Evolutionary conservation across 2,797 vertebrate species (phyloP).

Genomic region (Typhlichthys subterraneus): DNA sequence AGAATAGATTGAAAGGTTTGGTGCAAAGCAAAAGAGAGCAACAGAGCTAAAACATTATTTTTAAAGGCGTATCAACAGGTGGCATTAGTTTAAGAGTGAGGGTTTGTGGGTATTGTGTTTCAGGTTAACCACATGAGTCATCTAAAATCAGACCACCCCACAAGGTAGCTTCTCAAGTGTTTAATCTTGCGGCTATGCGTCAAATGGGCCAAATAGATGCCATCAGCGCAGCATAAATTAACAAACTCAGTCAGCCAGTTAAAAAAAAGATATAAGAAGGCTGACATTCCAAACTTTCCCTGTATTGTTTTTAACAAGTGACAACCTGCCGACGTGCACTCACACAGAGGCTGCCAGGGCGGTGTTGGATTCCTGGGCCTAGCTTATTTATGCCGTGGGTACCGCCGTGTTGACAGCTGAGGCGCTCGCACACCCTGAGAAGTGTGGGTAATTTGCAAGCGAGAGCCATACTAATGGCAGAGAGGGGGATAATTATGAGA

Average conservation of each 20-base stretch:
- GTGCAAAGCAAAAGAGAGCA: slow-evolving; percentile 32
- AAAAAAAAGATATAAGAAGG: slow-evolving; percentile 37
- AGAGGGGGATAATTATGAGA: slow-evolving; percentile 47
- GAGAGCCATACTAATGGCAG: slow-evolving; percentile 40
- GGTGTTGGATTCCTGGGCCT: slow-evolving; percentile 60
- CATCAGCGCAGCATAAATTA: slow-evolving; percentile 64
- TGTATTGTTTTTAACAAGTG: slow-evolving; percentile 72
- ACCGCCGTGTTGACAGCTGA: slow-evolving; percentile 61
- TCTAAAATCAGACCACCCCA: slow-evolving; percentile 68
- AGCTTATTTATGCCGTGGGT: slow-evolving; percentile 55
- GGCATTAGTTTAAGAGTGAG: slow-evolving; percentile 66
- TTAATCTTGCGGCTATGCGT: slow-evolving; percentile 58
- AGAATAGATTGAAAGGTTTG: slow-evolving; percentile 39
- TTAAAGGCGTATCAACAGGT: slow-evolving; percentile 64
- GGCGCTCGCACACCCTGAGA: slow-evolving; percentile 47
- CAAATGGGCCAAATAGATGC: slow-evolving; percentile 58
- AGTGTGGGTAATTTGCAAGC: slow-evolving; percentile 39
- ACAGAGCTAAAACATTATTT: slow-evolving; percentile 42
- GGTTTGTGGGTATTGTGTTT: slow-evolving; percentile 61
- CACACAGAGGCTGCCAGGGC: slow-evolving; percentile 52
- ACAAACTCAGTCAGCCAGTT: slow-evolving; percentile 24
- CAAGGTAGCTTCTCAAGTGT: slow-evolving; percentile 63
- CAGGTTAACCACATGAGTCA: slow-evolving; percentile 65
- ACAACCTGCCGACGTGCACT: slow-evolving; percentile 62
- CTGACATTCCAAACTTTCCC: slow-evolving; percentile 61